Conservation (phyloP, 2,797 vertebrate species). For the Eremophila alpestris region DNA sequence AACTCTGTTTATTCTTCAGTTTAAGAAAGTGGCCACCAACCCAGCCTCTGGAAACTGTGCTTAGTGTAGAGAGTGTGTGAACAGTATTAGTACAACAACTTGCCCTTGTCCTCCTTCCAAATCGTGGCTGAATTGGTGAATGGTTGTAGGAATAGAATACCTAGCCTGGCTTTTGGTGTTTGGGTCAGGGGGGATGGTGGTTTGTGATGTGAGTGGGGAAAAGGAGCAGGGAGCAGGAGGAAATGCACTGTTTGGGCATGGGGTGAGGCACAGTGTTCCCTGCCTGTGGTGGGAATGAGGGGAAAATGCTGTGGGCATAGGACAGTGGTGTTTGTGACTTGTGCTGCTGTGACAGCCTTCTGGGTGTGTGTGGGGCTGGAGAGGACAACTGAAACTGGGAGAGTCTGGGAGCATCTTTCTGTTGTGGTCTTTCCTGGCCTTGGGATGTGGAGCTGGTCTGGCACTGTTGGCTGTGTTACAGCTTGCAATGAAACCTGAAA, state of each 20-base stretch:
- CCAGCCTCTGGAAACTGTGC: background rate
- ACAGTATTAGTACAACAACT: background rate
- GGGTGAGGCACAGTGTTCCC: background rate
- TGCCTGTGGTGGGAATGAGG: background rate
- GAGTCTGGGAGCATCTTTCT: background rate
- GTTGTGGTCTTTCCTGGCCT: background rate
- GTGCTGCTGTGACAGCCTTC: background rate
- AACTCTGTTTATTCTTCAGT: conserved; percentile 33
- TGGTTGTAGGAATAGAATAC: background rate
- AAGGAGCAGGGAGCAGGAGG: background rate
- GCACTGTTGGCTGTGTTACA: background rate
- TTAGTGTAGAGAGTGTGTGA: background rate
- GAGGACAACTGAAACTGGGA: background rate
- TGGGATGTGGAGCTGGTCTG: background rate
- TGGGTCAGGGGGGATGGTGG: background rate
- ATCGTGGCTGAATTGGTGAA: background rate
- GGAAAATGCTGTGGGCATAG: background rate
- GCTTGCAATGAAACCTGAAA: background rate
- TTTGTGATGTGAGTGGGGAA: background rate
- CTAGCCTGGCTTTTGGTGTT: background rate
- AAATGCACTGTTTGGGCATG: rapidly evolving
- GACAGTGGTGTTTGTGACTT: background rate
- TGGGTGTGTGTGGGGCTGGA: background rate
- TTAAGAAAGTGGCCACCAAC: background rate
- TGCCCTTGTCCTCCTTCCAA: background rate